A percentile compares a stretch with the other conserved stretches of the same genome.
phyloP scores from a whole-genome alignment of 2,888 invertebrate genomes.

The Erebia palarica region DNA sequence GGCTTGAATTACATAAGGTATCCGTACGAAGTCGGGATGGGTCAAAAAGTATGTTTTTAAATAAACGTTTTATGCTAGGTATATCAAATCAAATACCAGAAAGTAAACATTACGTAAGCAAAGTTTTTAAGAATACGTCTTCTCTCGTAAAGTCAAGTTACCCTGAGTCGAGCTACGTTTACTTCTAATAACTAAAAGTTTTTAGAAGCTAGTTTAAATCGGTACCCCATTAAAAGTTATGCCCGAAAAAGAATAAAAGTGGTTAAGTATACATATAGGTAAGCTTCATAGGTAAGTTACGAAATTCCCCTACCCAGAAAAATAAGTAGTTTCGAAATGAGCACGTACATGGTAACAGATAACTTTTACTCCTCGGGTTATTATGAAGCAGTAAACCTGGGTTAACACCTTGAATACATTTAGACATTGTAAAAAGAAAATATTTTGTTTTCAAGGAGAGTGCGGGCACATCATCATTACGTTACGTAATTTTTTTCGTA shows the following conservation, averaged over 20 bases:
- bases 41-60: too few relatives aligned
- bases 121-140: slow-evolving; percentile 32
- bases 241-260: slow-evolving; percentile 39
- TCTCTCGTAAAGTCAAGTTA: slow-evolving; percentile 36
- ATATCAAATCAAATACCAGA: background rate
- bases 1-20: too few relatives aligned
- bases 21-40: too few relatives aligned
- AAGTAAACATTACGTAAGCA: slow-evolving; percentile 19
- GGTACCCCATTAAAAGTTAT: slow-evolving; percentile 43
- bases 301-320: slow-evolving; percentile 36
- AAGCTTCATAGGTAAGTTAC: slow-evolving; percentile 25
- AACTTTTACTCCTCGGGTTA: slow-evolving; percentile 32
- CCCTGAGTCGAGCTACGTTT: slow-evolving; percentile 36
- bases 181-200: slow-evolving; percentile 40
- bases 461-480: slow-evolving; percentile 81
- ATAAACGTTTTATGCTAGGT: background rate
- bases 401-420: slow-evolving; percentile 62
- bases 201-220: slow-evolving; percentile 43
- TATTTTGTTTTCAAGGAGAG: slow-evolving; percentile 77
- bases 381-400: slow-evolving; percentile 58
- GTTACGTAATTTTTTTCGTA: slow-evolving; percentile 79
- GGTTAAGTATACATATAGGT: too few relatives aligned
- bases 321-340: slow-evolving; percentile 44
- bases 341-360: slow-evolving; percentile 35
- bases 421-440: slow-evolving; percentile 76